Evolutionary conservation across 2,888 invertebrate genomes (phyloP).

Genomic region (Athalia circularis): DNA sequence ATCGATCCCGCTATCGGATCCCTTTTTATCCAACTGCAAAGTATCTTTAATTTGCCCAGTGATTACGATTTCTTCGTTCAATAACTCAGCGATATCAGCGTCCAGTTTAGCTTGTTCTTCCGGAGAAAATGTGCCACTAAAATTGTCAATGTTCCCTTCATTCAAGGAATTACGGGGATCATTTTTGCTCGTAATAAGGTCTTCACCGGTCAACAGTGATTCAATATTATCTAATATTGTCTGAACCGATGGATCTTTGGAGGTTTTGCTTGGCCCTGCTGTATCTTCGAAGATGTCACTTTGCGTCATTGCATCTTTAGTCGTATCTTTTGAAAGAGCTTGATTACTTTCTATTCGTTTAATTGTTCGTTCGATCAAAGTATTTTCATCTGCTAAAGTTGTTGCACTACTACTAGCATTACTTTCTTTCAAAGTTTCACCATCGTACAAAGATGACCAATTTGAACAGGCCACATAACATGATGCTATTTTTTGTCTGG

Average conservation of each 20-base stretch:
- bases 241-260: slow-evolving; percentile 55
- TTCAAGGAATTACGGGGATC: background rate
- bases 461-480: slow-evolving; percentile 84
- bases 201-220: slow-evolving; percentile 61
- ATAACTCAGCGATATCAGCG: slow-evolving; percentile 70
- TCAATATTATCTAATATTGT: slow-evolving; percentile 64
- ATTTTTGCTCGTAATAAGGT: slow-evolving; percentile 43
- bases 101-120: slow-evolving; percentile 66
- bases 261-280: too few species aligned
- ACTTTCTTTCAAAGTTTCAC: slow-evolving; percentile 74
- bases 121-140: slow-evolving; percentile 52
- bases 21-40: slow-evolving; percentile 52
- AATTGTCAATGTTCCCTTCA: background rate
- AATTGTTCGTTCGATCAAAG: slow-evolving; percentile 51
- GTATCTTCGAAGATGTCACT: slow-evolving; percentile 18
- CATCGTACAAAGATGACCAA: slow-evolving; percentile 90
- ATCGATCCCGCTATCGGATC: slow-evolving; percentile 58
- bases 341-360: slow-evolving; percentile 35
- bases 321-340: background rate
- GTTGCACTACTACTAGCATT: slow-evolving; percentile 62
- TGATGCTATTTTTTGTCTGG: slow-evolving; percentile 84
- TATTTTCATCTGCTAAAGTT: slow-evolving; percentile 60
- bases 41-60: slow-evolving; percentile 41
- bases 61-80: slow-evolving; percentile 62
- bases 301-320: background rate